A percentile compares a stretch with the other conserved stretches of the same genome.
These are phyloP conservation scores for Cyanocitta stelleri DNA, from an alignment of 2,113 vertebrate species.

Conservation along the genomic window DNA sequence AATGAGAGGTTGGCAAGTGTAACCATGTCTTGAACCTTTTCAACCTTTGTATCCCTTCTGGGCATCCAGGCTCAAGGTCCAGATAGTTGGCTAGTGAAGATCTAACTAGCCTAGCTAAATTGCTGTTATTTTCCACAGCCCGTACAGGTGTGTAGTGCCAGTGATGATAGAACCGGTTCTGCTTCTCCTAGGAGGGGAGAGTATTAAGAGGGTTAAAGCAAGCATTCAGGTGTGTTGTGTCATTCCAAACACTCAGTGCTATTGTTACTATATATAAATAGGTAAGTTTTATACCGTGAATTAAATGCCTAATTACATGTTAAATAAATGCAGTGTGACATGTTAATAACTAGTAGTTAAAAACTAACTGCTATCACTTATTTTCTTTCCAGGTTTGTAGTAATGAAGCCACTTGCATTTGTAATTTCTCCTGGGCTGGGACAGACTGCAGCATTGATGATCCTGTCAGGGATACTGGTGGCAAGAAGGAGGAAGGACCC, in stretches of 20 bases:
- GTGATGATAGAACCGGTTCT: background rate
- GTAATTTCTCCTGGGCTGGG: constrained; percentile 92
- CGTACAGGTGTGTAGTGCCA: background rate
- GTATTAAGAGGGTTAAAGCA: background rate
- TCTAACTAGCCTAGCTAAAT: background rate
- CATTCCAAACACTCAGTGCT: background rate
- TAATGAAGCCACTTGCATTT: constrained; percentile 97
- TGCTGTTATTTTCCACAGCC: background rate
- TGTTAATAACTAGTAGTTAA: background rate
- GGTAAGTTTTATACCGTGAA: background rate
- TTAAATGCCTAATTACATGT: background rate
- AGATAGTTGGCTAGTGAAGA: background rate
- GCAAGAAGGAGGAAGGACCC: constrained; percentile 85
- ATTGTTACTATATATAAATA: background rate
- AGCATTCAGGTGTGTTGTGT: background rate
- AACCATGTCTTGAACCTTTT: background rate
- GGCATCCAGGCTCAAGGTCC: background rate
- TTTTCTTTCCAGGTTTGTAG: constrained; percentile 85
- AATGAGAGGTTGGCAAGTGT: background rate
- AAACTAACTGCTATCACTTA: background rate
- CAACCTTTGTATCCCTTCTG: background rate
- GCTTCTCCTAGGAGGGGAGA: background rate
- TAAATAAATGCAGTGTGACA: background rate
- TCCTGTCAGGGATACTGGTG: constrained; percentile 79
- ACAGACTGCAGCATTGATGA: constrained; percentile 98